Evolutionary conservation across 2,888 invertebrate genomes (phyloP), one percentile per base, ranked within the genome.

Genomic region (Chymomyza procnemis): DNA sequence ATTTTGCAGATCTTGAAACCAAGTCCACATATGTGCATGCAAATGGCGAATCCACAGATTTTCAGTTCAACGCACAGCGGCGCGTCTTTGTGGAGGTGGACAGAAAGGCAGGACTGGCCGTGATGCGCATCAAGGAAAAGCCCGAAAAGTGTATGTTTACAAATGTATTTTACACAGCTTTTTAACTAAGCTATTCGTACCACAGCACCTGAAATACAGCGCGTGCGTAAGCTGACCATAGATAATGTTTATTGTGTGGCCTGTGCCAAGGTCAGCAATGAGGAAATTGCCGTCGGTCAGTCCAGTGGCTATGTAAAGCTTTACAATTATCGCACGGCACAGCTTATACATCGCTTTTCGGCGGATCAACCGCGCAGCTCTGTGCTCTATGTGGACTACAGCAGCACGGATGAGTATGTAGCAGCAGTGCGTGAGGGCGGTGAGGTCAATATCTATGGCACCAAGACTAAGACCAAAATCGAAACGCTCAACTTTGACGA

Each of bases 361-460:
- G 81, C 89, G 54, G 89, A 90, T 41, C 75, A 78, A 18, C 75
- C 79, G 4, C 81, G 86, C 2, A 87, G 85, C 61, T 80, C 89
- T 4, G 90, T 91, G 3, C 72, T 90, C 18, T 88, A 78, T 67
- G 73, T 91, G 66, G 91, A 91, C 67, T 91, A 89, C 60, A 91
- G 90, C 71, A 83, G 86, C 6, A 88, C 89, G 0, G 90, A 91
- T 76, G 91, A 90, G 63, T 90, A 90, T 60, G 84, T 91, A 57
- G 86, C 90, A 0, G 88, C 89, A 0, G 90, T 91, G 5, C 85
- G 88, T 46, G 91, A 91, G 64, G 88, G 80, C 69, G 91, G 91
- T 8, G 67, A 72, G 22, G 88, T 91, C 4, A 90, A 88, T 56
- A 78, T 91, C 4, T 90, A 87, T 69, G 90, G 91, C 12, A 87